phyloP scores from a whole-genome alignment of 2,888 invertebrate genomes.

The Druceiella hillmani region DNA sequence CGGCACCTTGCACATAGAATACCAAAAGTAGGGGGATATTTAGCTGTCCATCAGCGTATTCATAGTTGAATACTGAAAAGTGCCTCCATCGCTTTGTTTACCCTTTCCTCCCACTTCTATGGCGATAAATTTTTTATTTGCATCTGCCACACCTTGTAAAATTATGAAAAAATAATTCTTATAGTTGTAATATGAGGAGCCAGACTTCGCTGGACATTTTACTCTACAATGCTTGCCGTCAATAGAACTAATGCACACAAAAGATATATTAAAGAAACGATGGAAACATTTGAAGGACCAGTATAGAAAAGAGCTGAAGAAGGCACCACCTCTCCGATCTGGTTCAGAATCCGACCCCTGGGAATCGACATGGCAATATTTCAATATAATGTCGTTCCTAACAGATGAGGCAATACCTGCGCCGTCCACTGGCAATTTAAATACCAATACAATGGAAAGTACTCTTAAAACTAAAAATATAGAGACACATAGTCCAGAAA shows the following conservation, averaged over 20 bases:
- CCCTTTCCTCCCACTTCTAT: conserved; percentile 16
- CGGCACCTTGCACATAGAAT: conserved; percentile 11
- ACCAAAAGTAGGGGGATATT: too few species aligned
- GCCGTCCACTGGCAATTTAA: not conserved
- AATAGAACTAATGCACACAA: too few species aligned
- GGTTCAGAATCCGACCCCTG: not conserved
- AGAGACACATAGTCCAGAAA: too few species aligned
- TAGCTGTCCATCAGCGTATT: too few species aligned
- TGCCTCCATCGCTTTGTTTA: conserved; percentile 18
- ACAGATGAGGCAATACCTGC: not conserved
- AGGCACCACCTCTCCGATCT: not conserved
- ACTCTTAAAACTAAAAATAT: too few species aligned
- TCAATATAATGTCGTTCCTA: not conserved
- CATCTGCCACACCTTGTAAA: conserved; percentile 18
- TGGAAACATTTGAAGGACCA: conserved; percentile 5
- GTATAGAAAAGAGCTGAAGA: conserved; percentile 3
- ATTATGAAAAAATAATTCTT: conserved; percentile 17
- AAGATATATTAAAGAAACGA: conserved; percentile 1
- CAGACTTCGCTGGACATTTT: conserved; percentile 12
- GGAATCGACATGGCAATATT: conserved; percentile 3
- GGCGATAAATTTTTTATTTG: conserved; percentile 16
- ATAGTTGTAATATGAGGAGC: conserved; percentile 17
- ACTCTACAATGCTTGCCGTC: too few species aligned
- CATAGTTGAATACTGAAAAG: too few species aligned
- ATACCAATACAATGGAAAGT: too few species aligned